Percentiles rank a stretch among this genome's conserved stretches.
These are phyloP conservation scores for Heliothis peltigera DNA, from an alignment of 2,888 invertebrate species.

Conservation along the genomic window DNA sequence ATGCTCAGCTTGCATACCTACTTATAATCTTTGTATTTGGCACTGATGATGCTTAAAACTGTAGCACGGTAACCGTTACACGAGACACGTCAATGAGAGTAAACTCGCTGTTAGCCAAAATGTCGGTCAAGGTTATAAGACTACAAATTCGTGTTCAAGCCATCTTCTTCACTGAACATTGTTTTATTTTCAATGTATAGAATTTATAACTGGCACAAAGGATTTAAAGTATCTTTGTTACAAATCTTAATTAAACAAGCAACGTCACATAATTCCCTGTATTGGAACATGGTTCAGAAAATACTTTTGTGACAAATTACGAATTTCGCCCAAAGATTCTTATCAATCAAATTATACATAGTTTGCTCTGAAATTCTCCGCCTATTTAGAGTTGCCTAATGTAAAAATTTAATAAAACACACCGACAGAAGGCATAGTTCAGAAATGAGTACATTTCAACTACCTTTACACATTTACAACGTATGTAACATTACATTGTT, in stretches of 20 bases:
- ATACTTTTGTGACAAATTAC: slow-evolving; percentile 21
- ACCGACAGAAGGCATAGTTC: not conserved
- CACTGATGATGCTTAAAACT: not conserved
- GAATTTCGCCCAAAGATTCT: slow-evolving; percentile 6
- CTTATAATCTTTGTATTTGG: not conserved
- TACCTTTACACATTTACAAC: slow-evolving; percentile 33
- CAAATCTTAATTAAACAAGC: slow-evolving; percentile 35
- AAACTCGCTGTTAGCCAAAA: not conserved
- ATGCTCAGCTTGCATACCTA: not conserved
- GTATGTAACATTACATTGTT: slow-evolving; percentile 71
- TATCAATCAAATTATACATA: not conserved
- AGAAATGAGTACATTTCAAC: slow-evolving; percentile 5
- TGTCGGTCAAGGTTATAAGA: slow-evolving; percentile 34
- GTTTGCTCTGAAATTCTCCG: not conserved
- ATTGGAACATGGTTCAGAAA: slow-evolving; percentile 15
- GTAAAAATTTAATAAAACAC: not conserved
- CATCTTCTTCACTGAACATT: not conserved
- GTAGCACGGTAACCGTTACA: not conserved
- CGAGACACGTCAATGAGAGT: not conserved
- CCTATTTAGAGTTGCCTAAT: not conserved
- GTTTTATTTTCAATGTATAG: not conserved
- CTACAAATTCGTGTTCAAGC: slow-evolving; percentile 1
- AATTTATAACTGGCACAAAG: not conserved
- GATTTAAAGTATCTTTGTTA: slow-evolving; percentile 22
- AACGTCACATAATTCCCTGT: not conserved